phyloP scores from a whole-genome alignment of 2,888 invertebrate species.

The Belgica antarctica region DNA sequence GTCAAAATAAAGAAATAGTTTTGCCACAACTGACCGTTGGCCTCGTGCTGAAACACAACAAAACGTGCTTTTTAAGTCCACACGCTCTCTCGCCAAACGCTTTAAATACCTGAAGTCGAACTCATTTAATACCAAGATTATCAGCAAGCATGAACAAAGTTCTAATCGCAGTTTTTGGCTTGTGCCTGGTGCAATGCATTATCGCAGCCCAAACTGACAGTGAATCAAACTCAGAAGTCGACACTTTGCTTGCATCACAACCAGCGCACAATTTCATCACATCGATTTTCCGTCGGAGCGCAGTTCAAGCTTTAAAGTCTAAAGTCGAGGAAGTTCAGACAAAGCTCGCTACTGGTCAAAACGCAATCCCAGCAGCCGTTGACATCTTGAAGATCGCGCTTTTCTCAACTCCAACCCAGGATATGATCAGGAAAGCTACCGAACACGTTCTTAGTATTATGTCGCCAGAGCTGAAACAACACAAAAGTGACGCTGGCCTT shows the following conservation, averaged over 20 bases:
- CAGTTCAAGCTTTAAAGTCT: neutral
- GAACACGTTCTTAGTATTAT: constrained; percentile 1
- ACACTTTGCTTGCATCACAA: neutral
- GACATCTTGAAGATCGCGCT: constrained; percentile 5
- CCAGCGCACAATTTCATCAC: neutral
- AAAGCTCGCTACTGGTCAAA: neutral
- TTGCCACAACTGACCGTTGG: no score
- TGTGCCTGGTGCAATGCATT: neutral
- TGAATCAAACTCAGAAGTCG: neutral
- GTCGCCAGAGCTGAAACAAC: neutral
- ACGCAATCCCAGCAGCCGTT: neutral
- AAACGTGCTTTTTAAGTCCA: no score
- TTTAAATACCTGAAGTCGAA: no score
- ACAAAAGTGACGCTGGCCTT: neutral
- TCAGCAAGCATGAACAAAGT: neutral
- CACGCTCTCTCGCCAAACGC: no score
- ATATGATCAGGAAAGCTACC: neutral
- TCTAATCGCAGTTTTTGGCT: neutral
- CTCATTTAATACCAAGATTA: no score
- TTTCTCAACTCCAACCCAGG: constrained; percentile 4
- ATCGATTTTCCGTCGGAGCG: neutral
- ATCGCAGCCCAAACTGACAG: neutral
- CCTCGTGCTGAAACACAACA: no score
- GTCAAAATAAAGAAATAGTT: no score
- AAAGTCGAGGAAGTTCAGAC: neutral